A percentile compares a stretch with the other conserved stretches of the same genome.
phyloP scores from a whole-genome alignment of 2,797 vertebrate genomes.

The Myripristis murdjan region DNA sequence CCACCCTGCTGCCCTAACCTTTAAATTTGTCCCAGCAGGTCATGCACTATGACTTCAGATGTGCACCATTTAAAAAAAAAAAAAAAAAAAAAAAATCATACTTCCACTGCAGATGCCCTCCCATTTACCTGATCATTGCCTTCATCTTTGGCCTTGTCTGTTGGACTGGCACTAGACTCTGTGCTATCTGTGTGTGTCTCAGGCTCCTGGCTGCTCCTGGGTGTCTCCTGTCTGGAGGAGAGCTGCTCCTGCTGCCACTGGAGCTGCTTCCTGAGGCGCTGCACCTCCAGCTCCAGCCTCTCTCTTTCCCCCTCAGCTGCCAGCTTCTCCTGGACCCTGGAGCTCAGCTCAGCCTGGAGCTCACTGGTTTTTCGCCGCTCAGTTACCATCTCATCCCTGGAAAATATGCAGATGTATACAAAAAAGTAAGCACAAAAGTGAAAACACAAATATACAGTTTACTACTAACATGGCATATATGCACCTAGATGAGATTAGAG shows the following conservation, averaged over 20 bases:
- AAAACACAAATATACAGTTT: no score
- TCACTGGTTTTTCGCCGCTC: conserved; percentile 73
- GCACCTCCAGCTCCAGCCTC: conserved; percentile 73
- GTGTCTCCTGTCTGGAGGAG: conserved; percentile 62
- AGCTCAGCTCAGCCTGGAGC: conserved; percentile 77
- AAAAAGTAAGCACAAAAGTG: conserved; percentile 16
- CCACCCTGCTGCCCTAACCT: no score
- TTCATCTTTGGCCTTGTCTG: conserved; percentile 71
- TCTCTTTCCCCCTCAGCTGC: conserved; percentile 71
- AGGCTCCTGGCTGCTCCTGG: conserved; percentile 42
- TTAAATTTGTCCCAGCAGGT: no score
- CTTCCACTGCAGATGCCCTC: background rate
- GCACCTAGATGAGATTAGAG: background rate
- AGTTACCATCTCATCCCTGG: conserved; percentile 80
- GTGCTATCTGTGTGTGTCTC: conserved; percentile 24
- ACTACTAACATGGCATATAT: background rate
- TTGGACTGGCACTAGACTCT: conserved; percentile 55
- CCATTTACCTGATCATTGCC: conserved; percentile 83
- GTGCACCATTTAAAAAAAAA: background rate
- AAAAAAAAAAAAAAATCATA: no score
- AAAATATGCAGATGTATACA: conserved; percentile 42
- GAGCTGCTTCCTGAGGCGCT: conserved; percentile 68
- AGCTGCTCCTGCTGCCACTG: conserved; percentile 69
- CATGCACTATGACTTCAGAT: no score
- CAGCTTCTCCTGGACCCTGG: conserved; percentile 73